These are phyloP conservation scores for Trinectes maculatus DNA, from an alignment of 2,113 vertebrate species.

Conservation along the genomic window DNA sequence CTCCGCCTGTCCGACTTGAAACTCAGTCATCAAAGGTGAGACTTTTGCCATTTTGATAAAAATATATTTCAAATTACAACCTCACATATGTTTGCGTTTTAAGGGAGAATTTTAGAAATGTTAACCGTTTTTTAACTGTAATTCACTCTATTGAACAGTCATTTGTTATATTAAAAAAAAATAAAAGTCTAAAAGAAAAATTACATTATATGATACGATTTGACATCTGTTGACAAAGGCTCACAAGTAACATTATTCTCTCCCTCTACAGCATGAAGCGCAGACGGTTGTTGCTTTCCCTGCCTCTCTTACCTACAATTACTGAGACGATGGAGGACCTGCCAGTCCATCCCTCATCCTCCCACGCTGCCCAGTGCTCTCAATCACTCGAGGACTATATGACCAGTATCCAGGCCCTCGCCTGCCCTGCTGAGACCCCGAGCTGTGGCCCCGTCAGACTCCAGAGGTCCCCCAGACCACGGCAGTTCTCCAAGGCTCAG, in stretches of 20 bases:
- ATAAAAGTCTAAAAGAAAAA: not conserved
- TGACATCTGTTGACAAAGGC: not conserved
- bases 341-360: constrained; percentile 41
- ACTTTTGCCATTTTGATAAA: too few relatives aligned
- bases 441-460: constrained; percentile 71
- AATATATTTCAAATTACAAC: too few relatives aligned
- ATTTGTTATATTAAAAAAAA: not conserved
- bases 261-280: constrained; percentile 75
- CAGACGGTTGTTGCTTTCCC: constrained; percentile 64
- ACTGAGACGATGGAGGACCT: constrained; percentile 80
- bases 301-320: constrained; percentile 80
- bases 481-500: constrained; percentile 73
- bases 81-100: too few relatives aligned
- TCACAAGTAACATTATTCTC: constrained; percentile 5
- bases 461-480: constrained; percentile 65
- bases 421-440: constrained; percentile 56
- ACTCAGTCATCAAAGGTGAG: constrained; percentile 56
- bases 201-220: too few relatives aligned
- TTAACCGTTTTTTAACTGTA: too few relatives aligned
- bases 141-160: too few relatives aligned
- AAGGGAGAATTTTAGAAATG: not conserved
- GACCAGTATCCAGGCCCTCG: constrained; percentile 81
- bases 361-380: constrained; percentile 46
- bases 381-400: constrained; percentile 82
- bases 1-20: constrained; percentile 13